Conservation (phyloP, 2,797 vertebrate genomes). For the Notolabrus celidotus region DNA sequence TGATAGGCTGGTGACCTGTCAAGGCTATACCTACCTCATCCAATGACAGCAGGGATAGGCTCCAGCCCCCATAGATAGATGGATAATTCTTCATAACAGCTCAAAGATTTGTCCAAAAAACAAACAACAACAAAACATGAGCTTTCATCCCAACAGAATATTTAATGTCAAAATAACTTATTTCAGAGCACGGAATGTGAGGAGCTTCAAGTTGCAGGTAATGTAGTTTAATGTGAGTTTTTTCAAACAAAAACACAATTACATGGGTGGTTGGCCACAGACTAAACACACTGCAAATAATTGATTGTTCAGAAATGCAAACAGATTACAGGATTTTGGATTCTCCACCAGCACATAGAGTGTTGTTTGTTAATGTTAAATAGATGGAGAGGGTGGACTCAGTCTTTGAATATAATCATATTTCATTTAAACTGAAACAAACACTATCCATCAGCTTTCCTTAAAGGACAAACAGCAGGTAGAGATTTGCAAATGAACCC, state of each 20-base stretch:
- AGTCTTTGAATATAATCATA: background rate
- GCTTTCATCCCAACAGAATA: constrained; percentile 2
- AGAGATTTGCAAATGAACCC: background rate
- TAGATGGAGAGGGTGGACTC: background rate
- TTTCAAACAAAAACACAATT: constrained; percentile 1
- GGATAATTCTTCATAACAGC: constrained; percentile 11
- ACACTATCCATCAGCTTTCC: background rate
- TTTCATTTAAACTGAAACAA: background rate
- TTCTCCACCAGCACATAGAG: background rate
- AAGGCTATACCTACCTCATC: no score
- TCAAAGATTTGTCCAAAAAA: constrained; percentile 6
- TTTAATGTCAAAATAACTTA: constrained; percentile 28
- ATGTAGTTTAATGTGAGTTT: constrained; percentile 11
- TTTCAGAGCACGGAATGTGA: background rate
- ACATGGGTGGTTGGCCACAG: background rate
- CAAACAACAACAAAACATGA: no score
- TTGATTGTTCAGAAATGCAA: background rate
- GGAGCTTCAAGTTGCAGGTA: background rate
- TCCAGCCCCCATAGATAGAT: no score
- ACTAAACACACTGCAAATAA: background rate
- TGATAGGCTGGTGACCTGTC: no score
- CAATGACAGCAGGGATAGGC: no score
- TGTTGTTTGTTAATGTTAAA: background rate
- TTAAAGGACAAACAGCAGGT: background rate
- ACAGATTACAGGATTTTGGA: background rate